Base-by-base conservation (phyloP, 2,888 invertebrate genomes). In the Hypena proboscidalis region DNA sequence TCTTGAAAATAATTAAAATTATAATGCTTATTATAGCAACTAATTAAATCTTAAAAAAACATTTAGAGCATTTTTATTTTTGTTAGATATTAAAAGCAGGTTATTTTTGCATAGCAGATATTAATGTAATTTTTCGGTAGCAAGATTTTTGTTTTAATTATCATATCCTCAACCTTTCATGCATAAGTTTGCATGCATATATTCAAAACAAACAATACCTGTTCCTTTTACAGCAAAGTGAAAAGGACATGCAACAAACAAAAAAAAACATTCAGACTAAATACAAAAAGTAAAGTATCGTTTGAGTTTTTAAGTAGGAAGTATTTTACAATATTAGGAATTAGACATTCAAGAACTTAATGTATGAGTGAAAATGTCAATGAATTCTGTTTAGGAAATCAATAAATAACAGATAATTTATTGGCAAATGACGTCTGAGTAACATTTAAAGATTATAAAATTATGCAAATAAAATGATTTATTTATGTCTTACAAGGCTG, bases 231-330 rank as follows among this genome's bases (percentile, higher is more conserved):
- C 34, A 21, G 38, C 36, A 38, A 30, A 34, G 22, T 30, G 34
- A 32, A 39, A 38, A 39, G 44, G 34, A 39, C 44, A 45, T 45
- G 44, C 38, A 45, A 45, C 44, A 45, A 45, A 49, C 43, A 49
- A 38, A 41, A 43, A n/a, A 38, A 21, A 20, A 30, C 21, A 23
- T 33, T 35, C 4, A 41, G 17, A 32, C 35, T 29, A 26, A 32
- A 15, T 22, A 34, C 10, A 33, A 19, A 37, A 35, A 27, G 8
- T 27, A 26, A 11, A 35, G 3, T 13, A 23, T n/a, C n/a, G n/a
- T n/a, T n/a, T n/a, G n/a, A n/a, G n/a, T n/a, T n/a, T n/a, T n/a
- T n/a, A n/a, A n/a, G n/a, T n/a, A n/a, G n/a, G n/a, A n/a, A n/a
- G n/a, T n/a, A n/a, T n/a, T n/a, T n/a, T n/a, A n/a, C n/a, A n/a